These are phyloP conservation scores for Emydocephalus ijimae DNA, from an alignment of 2,113 vertebrate species.

Conservation along the genomic window DNA sequence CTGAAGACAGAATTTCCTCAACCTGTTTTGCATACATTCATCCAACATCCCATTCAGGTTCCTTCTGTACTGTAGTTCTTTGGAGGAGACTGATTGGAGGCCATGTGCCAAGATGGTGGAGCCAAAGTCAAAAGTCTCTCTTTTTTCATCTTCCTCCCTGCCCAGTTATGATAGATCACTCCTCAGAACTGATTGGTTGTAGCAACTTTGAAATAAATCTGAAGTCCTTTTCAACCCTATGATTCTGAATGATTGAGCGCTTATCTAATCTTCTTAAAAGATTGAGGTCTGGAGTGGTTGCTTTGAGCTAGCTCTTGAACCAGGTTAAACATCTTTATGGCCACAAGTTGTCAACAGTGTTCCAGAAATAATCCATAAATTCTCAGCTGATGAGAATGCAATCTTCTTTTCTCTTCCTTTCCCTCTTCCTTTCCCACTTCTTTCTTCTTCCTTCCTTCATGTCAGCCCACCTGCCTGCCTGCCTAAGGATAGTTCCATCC, in stretches of 20 bases:
- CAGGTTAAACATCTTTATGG: not conserved
- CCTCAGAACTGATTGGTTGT: not conserved
- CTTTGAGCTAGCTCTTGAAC: not conserved
- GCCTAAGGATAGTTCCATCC: constrained; percentile 68
- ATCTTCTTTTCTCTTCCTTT: not conserved
- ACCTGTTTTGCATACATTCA: not conserved
- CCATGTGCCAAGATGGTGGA: not conserved
- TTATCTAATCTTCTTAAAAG: not conserved
- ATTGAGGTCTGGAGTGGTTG: not conserved
- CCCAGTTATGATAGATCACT: not conserved
- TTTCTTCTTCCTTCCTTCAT: constrained; percentile 39
- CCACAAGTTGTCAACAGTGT: not conserved
- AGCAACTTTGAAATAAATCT: not conserved
- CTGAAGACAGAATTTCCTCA: not conserved
- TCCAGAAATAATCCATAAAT: not conserved
- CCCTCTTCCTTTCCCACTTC: not conserved
- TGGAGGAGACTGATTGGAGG: not conserved
- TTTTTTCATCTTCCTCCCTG: not conserved
- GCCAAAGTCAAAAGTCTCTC: not conserved
- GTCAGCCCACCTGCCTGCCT: constrained; percentile 40
- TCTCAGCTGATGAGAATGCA: not conserved
- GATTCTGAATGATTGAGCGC: not conserved
- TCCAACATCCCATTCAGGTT: not conserved
- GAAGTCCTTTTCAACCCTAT: not conserved
- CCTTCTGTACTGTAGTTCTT: not conserved